Evolutionary conservation across 30 jellyfish, hydroid and myxozoan genomes (phyloP).

Genomic region (Aurelia sp.): DNA sequence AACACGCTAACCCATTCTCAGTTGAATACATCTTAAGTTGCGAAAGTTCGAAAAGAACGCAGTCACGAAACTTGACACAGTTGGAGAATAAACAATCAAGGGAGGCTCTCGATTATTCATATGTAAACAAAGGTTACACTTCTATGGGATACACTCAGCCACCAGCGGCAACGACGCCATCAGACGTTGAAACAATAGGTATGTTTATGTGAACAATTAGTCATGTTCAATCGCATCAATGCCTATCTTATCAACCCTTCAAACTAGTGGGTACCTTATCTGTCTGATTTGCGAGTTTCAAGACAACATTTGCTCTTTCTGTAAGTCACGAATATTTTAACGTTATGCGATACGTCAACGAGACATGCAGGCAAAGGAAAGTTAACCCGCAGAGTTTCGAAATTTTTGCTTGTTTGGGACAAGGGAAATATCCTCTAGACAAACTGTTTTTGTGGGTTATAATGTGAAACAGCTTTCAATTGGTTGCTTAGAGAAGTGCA

Average conservation of each 20-base stretch:
- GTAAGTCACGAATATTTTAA: too few relatives aligned
- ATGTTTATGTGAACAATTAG: not conserved
- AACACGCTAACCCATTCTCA: slow-evolving; percentile 76
- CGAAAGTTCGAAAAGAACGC: slow-evolving; percentile 52
- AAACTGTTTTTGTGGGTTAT: too few relatives aligned
- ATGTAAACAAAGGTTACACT: slow-evolving; percentile 37
- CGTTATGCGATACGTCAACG: too few relatives aligned
- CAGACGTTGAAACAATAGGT: slow-evolving; percentile 79
- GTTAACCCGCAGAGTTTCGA: too few relatives aligned
- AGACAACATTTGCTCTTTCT: not conserved
- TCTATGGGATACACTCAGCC: slow-evolving; percentile 47
- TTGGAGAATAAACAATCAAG: slow-evolving; percentile 32
- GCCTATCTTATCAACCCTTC: too few relatives aligned
- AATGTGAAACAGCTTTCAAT: too few relatives aligned
- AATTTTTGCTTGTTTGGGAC: too few relatives aligned
- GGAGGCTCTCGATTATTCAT: slow-evolving; percentile 35
- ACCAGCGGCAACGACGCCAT: slow-evolving; percentile 45
- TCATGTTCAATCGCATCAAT: too few relatives aligned
- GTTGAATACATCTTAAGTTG: slow-evolving; percentile 66
- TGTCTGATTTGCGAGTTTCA: not conserved
- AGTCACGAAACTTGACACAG: slow-evolving; percentile 29
- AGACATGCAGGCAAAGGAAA: too few relatives aligned
- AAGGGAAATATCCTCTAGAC: too few relatives aligned
- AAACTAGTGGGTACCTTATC: not conserved
- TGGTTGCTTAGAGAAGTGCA: too few relatives aligned